Conservation (phyloP, 2,797 vertebrate genomes). For the Centroberyx gerrardi region DNA sequence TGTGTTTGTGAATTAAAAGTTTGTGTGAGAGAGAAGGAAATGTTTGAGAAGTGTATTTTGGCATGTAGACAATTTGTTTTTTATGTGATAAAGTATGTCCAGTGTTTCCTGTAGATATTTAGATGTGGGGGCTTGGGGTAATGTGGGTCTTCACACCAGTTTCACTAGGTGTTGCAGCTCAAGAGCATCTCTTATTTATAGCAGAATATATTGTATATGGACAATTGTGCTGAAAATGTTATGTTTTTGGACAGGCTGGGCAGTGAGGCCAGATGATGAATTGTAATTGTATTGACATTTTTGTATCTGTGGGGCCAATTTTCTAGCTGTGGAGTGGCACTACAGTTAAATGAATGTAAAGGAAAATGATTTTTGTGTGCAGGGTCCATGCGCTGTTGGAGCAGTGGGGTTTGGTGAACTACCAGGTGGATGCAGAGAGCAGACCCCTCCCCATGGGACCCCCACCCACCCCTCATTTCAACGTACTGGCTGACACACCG, state of each 20-base stretch:
- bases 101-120: no score
- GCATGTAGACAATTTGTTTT: no score
- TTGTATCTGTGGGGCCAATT: neutral
- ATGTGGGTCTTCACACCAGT: no score
- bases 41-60: no score
- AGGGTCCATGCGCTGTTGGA: constrained; percentile 97
- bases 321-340: constrained; percentile 13
- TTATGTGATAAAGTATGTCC: neutral
- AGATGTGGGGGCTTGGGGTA: no score
- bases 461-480: constrained; percentile 97
- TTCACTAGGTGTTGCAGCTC: neutral
- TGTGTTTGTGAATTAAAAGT: no score
- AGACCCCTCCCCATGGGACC: constrained; percentile 97
- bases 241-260: no score
- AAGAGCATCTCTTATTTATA: constrained; percentile 18
- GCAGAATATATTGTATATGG: neutral
- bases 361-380: constrained; percentile 28
- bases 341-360: neutral
- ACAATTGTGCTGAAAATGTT: no score
- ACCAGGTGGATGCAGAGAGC: constrained; percentile 98
- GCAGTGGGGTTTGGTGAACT: constrained; percentile 99
- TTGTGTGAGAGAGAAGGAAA: no score
- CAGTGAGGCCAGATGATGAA: no score
- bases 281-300: constrained; percentile 19
- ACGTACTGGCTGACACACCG: constrained; percentile 93